Evolutionary conservation across 2,797 vertebrate species (phyloP).

Genomic region (Brachyrhaphis roseni): DNA sequence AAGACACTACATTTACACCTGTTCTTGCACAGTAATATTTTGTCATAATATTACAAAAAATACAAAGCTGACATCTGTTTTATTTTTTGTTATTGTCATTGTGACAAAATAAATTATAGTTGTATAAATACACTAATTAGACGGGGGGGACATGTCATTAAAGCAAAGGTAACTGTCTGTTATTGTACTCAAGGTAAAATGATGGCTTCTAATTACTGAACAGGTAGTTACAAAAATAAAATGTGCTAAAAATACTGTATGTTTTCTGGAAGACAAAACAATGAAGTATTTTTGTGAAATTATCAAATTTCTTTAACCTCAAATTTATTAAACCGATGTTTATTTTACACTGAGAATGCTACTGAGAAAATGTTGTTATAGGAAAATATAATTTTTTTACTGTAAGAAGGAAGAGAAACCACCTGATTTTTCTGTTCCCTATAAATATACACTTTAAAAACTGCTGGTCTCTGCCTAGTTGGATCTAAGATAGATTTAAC

Average conservation of each 20-base stretch:
- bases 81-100: not conserved
- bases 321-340: not conserved
- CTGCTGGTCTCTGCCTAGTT: not conserved
- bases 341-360: not conserved
- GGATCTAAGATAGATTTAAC: not conserved
- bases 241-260: slow-evolving; percentile 32
- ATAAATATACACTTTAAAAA: not conserved
- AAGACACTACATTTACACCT: not conserved
- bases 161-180: slow-evolving; percentile 54
- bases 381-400: not conserved
- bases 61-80: not conserved
- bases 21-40: not conserved
- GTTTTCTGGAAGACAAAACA: slow-evolving; percentile 9
- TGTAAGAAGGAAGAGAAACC: not conserved
- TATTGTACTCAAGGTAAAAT: slow-evolving; percentile 52
- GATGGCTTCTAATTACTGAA: slow-evolving; percentile 28
- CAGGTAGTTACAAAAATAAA: slow-evolving; percentile 19
- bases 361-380: not conserved
- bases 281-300: not conserved
- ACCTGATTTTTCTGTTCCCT: not conserved
- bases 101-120: not conserved
- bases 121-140: not conserved
- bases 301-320: not conserved
- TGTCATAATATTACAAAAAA: not conserved
- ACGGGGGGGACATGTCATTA: slow-evolving; percentile 53